Evolutionary conservation across 2,113 vertebrate species (phyloP).

Genomic region (Otus sunia): DNA sequence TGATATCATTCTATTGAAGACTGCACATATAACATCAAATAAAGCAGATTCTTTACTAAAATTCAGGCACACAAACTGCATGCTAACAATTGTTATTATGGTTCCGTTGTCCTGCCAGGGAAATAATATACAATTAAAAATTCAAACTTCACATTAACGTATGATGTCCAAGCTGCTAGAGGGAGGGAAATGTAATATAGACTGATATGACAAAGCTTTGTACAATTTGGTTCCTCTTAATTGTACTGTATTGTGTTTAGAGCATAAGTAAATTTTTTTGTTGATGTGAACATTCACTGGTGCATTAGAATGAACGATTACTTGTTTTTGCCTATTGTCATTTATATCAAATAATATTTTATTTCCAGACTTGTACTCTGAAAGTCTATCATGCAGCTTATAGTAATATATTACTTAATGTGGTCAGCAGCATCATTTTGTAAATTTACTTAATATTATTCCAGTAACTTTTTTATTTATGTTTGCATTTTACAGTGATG

Average conservation of each 20-base stretch:
- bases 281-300: background rate
- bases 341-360: background rate
- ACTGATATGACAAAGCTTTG: background rate
- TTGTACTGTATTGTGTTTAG: background rate
- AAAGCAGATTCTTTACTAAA: background rate
- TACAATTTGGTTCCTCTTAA: background rate
- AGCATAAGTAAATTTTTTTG: background rate
- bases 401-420: background rate
- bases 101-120: background rate
- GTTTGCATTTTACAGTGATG: constrained; percentile 80
- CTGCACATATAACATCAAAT: background rate
- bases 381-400: background rate
- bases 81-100: background rate
- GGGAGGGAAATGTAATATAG: background rate
- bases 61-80: background rate
- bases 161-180: background rate
- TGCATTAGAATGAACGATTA: rapidly evolving
- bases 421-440: background rate
- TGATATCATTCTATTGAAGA: background rate
- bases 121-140: background rate
- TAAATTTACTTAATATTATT: background rate
- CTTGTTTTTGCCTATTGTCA: background rate
- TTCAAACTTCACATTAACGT: background rate
- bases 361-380: background rate
- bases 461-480: background rate